Evolutionary conservation across 2,797 vertebrate species (phyloP), one percentile per base, ranked within the genome.

Genomic region (Sarcoramphus papa): DNA sequence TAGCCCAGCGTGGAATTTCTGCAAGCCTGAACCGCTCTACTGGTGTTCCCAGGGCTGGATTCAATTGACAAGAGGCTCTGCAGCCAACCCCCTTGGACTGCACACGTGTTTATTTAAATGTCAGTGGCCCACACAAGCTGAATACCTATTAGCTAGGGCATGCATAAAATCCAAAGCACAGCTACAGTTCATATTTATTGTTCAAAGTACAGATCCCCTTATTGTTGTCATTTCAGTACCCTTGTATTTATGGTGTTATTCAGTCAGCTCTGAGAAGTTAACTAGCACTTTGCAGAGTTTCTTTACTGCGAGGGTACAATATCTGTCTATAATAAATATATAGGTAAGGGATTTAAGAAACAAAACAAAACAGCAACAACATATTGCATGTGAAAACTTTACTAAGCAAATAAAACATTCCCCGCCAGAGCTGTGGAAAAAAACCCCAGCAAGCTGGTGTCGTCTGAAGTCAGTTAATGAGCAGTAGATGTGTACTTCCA

Each of bases 51-150:
- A 95, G 94, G 92, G 56, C 96, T 95, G 96, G 96, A 95, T 93
- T 96, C 96, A 96, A 92, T 95, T 88, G 96, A 95, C 64, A 51
- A 84, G 92, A 93, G 89, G 87, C 78, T 92, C 79, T 92, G 92
- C 73, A 95, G 93, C 94, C 94, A 96, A 92, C 40, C 92, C 90
- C 87, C 91, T 96, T 96, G 93, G 96, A 90, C 85, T 75, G 76
- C 92, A 96, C 65, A 96, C 95, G 89, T 96, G 76, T 95, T 96
- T 96, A 95, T 92, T 96, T 94, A 93, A 96, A 96, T 91, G 95
- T 96, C 96, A 94, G 95, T 95, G 91, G 97, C 95, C 96, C 96
- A 94, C 95, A 95, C 96, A 97, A 72, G 95, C 94, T 93, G 96
- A 96, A 96, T 96, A 94, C 94, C 95, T 97, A 90, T 96, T 96